A percentile compares a stretch with the other conserved stretches of the same genome.
These are phyloP conservation scores for Sminthopsis crassicaudata DNA, from an alignment of 2,113 vertebrate genomes.

Conservation along the genomic window DNA sequence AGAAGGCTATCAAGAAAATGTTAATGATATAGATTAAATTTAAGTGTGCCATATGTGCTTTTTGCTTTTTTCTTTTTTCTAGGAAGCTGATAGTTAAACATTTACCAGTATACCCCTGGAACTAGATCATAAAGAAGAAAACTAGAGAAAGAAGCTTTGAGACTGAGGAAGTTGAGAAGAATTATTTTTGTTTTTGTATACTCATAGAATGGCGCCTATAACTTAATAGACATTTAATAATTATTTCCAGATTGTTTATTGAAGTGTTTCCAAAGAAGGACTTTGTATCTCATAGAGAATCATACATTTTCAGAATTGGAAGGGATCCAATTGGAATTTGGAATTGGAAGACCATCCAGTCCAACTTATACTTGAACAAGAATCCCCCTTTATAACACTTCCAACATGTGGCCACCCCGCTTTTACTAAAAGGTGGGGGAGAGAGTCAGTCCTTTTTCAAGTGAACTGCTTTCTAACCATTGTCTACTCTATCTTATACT, in stretches of 20 bases:
- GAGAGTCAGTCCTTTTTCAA: neutral
- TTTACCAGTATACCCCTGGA: neutral
- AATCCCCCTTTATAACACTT: neutral
- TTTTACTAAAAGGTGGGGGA: no score
- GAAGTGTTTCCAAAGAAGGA: neutral
- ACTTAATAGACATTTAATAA: neutral
- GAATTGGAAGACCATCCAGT: no score
- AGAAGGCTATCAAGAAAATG: neutral
- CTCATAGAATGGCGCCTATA: neutral
- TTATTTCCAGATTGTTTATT: neutral
- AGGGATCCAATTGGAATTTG: no score
- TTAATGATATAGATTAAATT: neutral
- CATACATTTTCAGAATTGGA: neutral
- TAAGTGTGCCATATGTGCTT: neutral
- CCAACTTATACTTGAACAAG: neutral
- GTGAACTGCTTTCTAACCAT: neutral
- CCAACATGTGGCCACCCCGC: no score
- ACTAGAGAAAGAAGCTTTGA: neutral
- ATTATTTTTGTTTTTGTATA: neutral
- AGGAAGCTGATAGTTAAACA: neutral
- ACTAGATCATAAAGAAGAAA: neutral
- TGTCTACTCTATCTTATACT: neutral
- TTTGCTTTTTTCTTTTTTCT: neutral
- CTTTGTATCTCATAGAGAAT: neutral
- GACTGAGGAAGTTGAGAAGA: neutral